phyloP scores from a whole-genome alignment of 2,797 vertebrate species.

The Coluber constrictor region DNA sequence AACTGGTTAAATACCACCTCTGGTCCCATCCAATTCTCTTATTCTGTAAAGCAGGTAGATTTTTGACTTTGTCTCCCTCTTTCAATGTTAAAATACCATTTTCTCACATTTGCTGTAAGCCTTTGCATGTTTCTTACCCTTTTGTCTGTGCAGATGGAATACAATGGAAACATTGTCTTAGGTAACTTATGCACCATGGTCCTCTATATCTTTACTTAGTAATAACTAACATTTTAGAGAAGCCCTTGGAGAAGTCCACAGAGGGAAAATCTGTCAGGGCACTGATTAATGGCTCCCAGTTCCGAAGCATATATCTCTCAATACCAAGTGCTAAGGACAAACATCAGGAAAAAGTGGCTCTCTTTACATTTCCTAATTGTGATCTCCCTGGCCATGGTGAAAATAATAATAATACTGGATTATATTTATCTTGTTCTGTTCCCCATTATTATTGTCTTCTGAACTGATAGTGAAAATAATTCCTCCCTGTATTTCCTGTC shows the following conservation, averaged over 20 bases:
- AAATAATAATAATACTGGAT: background rate
- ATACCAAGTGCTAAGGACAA: background rate
- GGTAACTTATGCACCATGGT: background rate
- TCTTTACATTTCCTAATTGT: background rate
- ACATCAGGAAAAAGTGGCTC: background rate
- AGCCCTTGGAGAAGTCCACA: background rate
- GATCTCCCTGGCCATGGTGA: background rate
- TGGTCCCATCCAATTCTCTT: background rate
- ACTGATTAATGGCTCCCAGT: background rate
- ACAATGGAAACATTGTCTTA: background rate
- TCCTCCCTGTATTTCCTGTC: background rate
- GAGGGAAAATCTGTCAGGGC: background rate
- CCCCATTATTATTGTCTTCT: background rate
- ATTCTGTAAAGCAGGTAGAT: constrained; percentile 20
- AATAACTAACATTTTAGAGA: background rate
- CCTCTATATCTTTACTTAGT: background rate
- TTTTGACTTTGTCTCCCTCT: constrained; percentile 34
- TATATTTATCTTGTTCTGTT: background rate
- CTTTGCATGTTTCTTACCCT: constrained; percentile 13
- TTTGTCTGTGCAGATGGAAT: constrained; percentile 25
- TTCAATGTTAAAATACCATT: constrained; percentile 29
- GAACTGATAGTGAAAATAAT: background rate
- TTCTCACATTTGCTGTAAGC: constrained; percentile 11
- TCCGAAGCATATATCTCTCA: background rate
- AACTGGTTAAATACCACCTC: no score